These are phyloP conservation scores for Argyresthia albistria DNA, from an alignment of 2,888 invertebrate species.

Conservation along the genomic window DNA sequence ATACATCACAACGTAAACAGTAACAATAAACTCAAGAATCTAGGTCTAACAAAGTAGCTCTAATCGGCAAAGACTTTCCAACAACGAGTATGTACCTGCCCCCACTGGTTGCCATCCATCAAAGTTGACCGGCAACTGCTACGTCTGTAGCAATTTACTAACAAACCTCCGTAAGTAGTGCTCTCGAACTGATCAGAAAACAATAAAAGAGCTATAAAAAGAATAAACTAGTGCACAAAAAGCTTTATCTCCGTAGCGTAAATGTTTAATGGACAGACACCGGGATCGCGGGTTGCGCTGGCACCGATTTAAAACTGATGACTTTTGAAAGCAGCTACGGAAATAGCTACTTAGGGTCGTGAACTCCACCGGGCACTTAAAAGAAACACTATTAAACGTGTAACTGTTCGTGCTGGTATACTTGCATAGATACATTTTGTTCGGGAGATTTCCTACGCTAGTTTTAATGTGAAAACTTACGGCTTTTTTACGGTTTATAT, in stretches of 20 bases:
- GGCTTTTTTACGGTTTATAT: too few relatives aligned
- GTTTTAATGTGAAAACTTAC: not conserved
- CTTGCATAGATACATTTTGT: not conserved
- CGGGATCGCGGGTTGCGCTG: conserved; percentile 37
- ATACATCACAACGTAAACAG: too few relatives aligned
- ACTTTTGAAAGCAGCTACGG: conserved; percentile 50
- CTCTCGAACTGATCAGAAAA: conserved; percentile 44
- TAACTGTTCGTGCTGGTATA: conserved; percentile 1
- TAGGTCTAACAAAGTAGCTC: too few relatives aligned
- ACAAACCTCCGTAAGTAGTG: conserved; percentile 12
- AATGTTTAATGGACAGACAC: conserved; percentile 58
- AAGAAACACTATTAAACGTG: conserved; percentile 26
- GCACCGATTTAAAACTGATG: conserved; percentile 63
- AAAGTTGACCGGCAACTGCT: conserved; percentile 12
- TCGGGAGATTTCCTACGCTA: not conserved
- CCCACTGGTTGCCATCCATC: not conserved
- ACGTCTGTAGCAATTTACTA: conserved; percentile 6
- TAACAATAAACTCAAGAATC: too few relatives aligned
- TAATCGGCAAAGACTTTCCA: not conserved
- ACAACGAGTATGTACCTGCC: not conserved
- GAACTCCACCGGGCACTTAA: conserved; percentile 40
- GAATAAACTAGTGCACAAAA: conserved; percentile 46
- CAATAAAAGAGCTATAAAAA: conserved; percentile 60
- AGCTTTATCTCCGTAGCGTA: conserved; percentile 58
- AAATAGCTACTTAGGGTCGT: conserved; percentile 53